These are phyloP conservation scores for Laticauda laticaudata DNA, from an alignment of 2,113 vertebrate species.

Conservation along the genomic window DNA sequence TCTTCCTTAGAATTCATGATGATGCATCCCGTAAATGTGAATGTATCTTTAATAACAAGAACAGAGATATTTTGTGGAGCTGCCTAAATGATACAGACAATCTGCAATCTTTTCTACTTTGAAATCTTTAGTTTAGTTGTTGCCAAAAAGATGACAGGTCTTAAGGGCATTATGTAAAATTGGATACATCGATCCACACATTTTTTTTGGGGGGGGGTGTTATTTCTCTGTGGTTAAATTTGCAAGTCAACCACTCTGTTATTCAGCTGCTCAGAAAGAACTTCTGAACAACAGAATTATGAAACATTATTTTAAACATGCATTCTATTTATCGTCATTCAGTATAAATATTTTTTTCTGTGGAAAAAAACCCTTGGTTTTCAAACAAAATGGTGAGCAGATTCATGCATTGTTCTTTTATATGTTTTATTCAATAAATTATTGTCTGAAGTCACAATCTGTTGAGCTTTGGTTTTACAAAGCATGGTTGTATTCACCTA, in stretches of 20 bases:
- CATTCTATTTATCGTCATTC: neutral
- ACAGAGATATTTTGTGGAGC: conserved; percentile 22
- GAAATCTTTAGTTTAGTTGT: conserved; percentile 2
- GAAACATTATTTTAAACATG: neutral
- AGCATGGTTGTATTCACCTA: neutral
- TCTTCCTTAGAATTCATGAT: conserved; percentile 52
- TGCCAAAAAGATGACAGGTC: conserved; percentile 19
- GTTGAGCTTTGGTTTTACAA: neutral
- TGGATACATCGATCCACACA: conserved; percentile 14
- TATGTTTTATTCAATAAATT: neutral
- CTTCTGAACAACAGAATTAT: neutral
- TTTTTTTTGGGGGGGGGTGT: neutral
- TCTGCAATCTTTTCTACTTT: conserved; percentile 23
- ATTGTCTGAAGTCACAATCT: neutral
- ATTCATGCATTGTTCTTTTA: neutral
- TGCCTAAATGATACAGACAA: conserved; percentile 22
- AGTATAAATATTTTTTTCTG: neutral
- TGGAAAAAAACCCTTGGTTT: neutral
- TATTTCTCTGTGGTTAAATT: conserved; percentile 36
- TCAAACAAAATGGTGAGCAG: neutral
- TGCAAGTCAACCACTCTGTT: neutral
- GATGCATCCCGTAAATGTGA: conserved; percentile 37
- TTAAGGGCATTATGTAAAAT: conserved; percentile 21
- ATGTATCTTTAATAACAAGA: conserved; percentile 41
- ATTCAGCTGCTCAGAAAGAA: neutral